Base-by-base conservation (phyloP, 2,888 invertebrate genomes). In the Gastracanthus pulcherrimus region DNA sequence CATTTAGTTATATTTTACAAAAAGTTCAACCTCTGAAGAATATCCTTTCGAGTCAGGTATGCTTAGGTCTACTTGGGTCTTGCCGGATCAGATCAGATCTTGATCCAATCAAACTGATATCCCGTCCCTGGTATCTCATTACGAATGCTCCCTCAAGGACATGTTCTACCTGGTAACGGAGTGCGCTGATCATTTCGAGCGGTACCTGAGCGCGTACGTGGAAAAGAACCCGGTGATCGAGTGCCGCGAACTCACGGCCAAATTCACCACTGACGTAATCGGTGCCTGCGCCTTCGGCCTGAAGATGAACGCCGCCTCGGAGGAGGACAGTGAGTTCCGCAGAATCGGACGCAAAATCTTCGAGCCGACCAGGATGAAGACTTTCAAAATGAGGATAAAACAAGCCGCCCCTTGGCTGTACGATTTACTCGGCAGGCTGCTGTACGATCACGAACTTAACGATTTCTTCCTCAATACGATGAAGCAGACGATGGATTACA, bases 111-210 rank as follows among this genome's bases (percentile, higher is more conserved):
- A n/a, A n/a, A n/a, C n/a, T n/a, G n/a, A n/a, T n/a, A n/a, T n/a
- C n/a, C n/a, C n/a, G n/a, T n/a, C n/a, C n/a, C n/a, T n/a, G n/a
- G n/a, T n/a, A n/a, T n/a, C n/a, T n/a, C n/a, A n/a, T n/a, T n/a
- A n/a, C n/a, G n/a, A n/a, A n/a, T n/a, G n/a, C n/a, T n/a, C n/a
- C n/a, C n/a, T n/a, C n/a, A 94, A 93, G 84, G 88, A 92, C 0
- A 92, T 93, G 85, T 93, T 92, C 80, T 91, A 92, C 0, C 88
- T 93, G 3, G 91, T 94, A 6, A 87, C 88, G 26, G 89, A 92
- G 23, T 92, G 93, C 5, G 90, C 92, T 13, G 84, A 89, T 4
- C 89, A 89, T 58, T 86, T 94, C 83, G 89, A 90, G 0, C 85
- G 89, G 0, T 92, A 92, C 84, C 83, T 94, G 1, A 88, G 90